Conservation (phyloP, 2,113 vertebrate species). For the Xenotilapia leptura region DNA sequence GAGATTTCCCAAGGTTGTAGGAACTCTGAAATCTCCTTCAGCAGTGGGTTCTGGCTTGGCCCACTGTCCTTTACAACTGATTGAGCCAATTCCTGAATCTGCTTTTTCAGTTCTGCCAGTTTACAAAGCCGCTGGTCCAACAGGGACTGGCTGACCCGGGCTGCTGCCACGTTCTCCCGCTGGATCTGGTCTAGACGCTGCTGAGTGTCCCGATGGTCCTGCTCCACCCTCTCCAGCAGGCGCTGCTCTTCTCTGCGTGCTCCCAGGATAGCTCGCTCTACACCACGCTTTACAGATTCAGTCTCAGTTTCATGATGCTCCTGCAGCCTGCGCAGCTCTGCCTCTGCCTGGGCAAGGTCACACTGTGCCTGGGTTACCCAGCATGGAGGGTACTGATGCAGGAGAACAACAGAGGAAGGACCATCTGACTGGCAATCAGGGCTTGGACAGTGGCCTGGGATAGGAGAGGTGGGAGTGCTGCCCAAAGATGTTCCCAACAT, state of each 20-base stretch:
- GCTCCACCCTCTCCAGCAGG: constrained; percentile 70
- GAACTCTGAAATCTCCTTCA: constrained; percentile 59
- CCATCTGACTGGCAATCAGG: constrained; percentile 7
- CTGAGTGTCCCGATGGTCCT: constrained; percentile 66
- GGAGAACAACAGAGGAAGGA: background rate
- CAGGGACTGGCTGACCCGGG: constrained; percentile 52
- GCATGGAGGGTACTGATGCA: constrained; percentile 24
- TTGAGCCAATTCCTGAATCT: constrained; percentile 20
- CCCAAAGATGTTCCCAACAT: constrained; percentile 42
- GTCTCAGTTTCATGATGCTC: constrained; percentile 49
- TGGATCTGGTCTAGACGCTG: constrained; percentile 65
- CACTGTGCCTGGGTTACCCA: constrained; percentile 57
- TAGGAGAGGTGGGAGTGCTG: constrained; percentile 25
- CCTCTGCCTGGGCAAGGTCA: constrained; percentile 58
- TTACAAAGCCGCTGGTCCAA: constrained; percentile 57
- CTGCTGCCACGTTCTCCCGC: constrained; percentile 61
- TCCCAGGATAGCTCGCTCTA: constrained; percentile 67
- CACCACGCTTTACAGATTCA: constrained; percentile 35
- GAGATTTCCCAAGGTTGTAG: constrained; percentile 67
- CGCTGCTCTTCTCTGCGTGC: constrained; percentile 65
- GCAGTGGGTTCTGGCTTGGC: constrained; percentile 29
- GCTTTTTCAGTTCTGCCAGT: constrained; percentile 52
- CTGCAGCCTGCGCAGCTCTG: constrained; percentile 49
- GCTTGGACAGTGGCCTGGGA: background rate
- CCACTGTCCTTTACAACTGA: constrained; percentile 1